Base-by-base conservation (phyloP, 2,888 invertebrate genomes). In the Parnassius orleans region DNA sequence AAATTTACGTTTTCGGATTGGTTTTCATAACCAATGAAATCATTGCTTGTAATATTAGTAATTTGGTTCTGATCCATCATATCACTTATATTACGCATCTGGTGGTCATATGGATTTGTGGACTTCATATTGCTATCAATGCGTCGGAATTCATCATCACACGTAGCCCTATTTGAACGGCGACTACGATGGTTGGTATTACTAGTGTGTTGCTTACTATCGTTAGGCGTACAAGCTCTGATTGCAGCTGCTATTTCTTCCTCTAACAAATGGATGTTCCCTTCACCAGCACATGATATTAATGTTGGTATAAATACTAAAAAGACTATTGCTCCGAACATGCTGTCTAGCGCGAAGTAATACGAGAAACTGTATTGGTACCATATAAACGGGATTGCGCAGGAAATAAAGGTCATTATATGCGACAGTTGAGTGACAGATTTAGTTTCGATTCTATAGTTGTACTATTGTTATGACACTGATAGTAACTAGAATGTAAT, bases 191-290 rank as follows among this genome's bases (percentile, higher is more conserved):
- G 73, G 53, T 69, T 76, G 42, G 10, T 65, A 43, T 43, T 67
- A 9, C 63, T 59, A 64, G 69, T 67, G 59, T 72, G 75, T 19
- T 65, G 58, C 12, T 57, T 64, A 51, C 44, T 62, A 9, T 65
- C 64, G 12, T 73, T 70, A 9, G 69, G 24, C 70, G 72, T 12
- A 68, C 92, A 92, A 12, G 77, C 66, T 60, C 79, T 80, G 51
- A 92, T 68, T n/a, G 90, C 91, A 1, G 68, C 68, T 1, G 80
- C 78, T 19, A 92, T 77, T 68, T 92, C 90, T 60, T 88, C 83
- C 73, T 88, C 84, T 15, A 92, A 68, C n/a, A 92, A 68, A 44
- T 80, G 81, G 47, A 90, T 85, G 68, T 92, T 92, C 1, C 89
- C 89, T 47, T 89, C 86, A 5, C 86, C 83, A 1, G 84, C 69